phyloP scores from a whole-genome alignment of 2,888 invertebrate genomes.

The Siphlonurus alternatus region DNA sequence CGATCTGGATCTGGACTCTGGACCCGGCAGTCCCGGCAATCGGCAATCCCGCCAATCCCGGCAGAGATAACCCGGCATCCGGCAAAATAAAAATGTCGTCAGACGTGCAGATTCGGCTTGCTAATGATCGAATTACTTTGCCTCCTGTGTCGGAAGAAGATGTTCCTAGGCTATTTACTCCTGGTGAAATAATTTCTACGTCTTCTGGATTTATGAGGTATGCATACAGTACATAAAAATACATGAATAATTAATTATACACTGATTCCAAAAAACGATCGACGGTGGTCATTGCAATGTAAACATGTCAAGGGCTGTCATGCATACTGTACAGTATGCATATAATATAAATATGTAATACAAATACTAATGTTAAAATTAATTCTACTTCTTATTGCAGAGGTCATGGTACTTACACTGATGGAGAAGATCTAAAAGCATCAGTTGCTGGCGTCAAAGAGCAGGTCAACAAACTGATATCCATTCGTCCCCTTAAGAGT shows the following conservation, averaged over 20 bases:
- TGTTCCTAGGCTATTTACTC: conserved; percentile 55
- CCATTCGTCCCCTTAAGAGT: conserved; percentile 78
- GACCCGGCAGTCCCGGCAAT: too few species aligned
- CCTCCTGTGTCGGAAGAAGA: conserved; percentile 36
- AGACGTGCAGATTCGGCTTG: conserved; percentile 42
- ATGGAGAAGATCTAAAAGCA: conserved; percentile 59
- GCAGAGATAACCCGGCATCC: too few species aligned
- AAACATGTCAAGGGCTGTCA: neutral
- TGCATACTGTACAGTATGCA: too few species aligned
- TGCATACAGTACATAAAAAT: conserved; percentile 18
- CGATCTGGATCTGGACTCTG: too few species aligned
- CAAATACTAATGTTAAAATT: too few species aligned
- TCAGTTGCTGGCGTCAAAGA: conserved; percentile 91
- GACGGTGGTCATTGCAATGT: neutral
- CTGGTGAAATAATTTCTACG: conserved; percentile 72
- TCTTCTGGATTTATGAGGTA: conserved; percentile 77
- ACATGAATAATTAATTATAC: too few species aligned
- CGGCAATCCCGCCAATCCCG: too few species aligned
- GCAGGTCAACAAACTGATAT: conserved; percentile 86
- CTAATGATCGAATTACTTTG: conserved; percentile 44
- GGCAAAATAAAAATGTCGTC: neutral
- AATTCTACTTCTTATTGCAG: conserved; percentile 35
- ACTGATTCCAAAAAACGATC: neutral
- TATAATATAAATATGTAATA: conserved; percentile 9
- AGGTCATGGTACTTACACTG: conserved; percentile 91